Conservation (phyloP, 2,113 vertebrate genomes). For the Sakesphorus luctuosus region DNA sequence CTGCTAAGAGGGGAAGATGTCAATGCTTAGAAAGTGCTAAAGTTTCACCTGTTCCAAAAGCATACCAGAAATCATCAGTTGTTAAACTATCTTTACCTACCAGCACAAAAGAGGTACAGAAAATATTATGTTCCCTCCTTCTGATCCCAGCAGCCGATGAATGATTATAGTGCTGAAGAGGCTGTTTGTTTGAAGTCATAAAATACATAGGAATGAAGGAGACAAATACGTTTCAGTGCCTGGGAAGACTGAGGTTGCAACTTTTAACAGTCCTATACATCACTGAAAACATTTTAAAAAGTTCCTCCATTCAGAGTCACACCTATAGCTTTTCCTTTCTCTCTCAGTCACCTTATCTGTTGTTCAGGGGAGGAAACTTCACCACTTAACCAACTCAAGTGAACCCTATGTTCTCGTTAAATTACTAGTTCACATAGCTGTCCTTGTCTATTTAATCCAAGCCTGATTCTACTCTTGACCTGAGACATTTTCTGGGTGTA, state of each 20-base stretch:
- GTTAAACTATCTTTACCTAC: neutral
- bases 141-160: neutral
- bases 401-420: neutral
- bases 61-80: slow-evolving; percentile 1
- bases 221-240: neutral
- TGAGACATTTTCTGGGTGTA: neutral
- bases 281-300: neutral
- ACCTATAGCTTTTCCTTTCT: neutral
- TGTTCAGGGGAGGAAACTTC: neutral
- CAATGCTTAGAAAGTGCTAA: slow-evolving; percentile 10
- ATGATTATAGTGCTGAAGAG: neutral
- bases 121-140: neutral
- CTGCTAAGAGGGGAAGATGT: neutral
- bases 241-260: neutral
- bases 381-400: neutral
- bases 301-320: neutral
- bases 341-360: neutral
- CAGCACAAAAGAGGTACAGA: neutral
- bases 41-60: slow-evolving; percentile 33
- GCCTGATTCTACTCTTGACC: neutral
- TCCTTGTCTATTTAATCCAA: neutral
- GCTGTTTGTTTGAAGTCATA: neutral
- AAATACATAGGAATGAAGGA: neutral
- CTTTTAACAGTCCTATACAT: neutral
- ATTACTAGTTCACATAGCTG: neutral